phyloP scores from a whole-genome alignment of 2,113 vertebrate species.

The Pygoscelis adeliae region DNA sequence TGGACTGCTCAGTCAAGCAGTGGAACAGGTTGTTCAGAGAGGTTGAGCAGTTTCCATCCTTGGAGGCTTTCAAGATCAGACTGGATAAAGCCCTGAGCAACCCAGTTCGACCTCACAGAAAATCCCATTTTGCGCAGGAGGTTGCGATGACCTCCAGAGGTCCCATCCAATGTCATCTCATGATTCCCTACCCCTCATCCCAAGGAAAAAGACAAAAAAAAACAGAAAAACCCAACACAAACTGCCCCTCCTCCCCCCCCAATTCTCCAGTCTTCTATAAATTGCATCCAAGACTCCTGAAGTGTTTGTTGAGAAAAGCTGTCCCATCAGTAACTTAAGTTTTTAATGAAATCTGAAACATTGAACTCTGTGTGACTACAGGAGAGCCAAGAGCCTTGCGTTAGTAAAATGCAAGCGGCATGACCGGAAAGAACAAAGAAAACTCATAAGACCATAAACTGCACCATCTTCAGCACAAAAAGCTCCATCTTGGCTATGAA shows the following conservation, averaged over 20 bases:
- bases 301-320: background rate
- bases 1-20: background rate
- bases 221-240: background rate
- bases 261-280: background rate
- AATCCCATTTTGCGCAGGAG: background rate
- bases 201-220: background rate
- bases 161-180: background rate
- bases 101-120: fast-evolving
- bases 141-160: background rate
- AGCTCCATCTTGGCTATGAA: background rate
- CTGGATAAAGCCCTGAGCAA: background rate
- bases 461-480: background rate
- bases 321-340: background rate
- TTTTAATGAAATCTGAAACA: background rate
- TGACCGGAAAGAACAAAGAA: background rate
- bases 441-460: background rate
- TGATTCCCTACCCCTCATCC: background rate
- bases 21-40: background rate
- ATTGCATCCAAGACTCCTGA: background rate
- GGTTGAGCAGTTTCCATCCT: background rate
- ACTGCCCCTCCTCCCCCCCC: background rate
- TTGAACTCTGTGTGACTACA: background rate
- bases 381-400: background rate
- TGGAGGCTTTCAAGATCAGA: background rate
- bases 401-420: background rate